Conservation (phyloP, 2,113 vertebrate genomes). For the Calidris pugnax region DNA sequence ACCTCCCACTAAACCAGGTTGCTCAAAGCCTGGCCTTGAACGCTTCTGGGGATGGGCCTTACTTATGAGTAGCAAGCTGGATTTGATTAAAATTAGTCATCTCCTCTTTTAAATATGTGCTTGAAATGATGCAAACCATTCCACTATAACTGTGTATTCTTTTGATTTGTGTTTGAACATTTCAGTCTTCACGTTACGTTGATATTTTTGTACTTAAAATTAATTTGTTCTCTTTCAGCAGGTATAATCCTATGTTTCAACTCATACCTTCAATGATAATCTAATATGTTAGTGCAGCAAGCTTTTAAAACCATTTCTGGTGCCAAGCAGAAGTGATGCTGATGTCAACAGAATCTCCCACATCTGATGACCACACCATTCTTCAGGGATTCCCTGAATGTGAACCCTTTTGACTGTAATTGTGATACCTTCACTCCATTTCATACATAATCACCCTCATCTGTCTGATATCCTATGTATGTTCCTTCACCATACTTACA, state of each 20-base stretch:
- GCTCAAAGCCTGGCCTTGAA: no score
- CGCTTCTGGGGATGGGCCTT: no score
- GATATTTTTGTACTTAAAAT: slow-evolving; percentile 29
- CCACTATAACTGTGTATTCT: background rate
- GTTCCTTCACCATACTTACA: slow-evolving; percentile 62
- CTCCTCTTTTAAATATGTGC: background rate
- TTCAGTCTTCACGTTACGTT: background rate
- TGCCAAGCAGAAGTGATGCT: slow-evolving; percentile 62
- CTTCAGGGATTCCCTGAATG: slow-evolving; percentile 61
- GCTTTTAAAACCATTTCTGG: slow-evolving; percentile 68
- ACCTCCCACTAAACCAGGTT: no score
- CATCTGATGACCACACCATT: slow-evolving; percentile 61
- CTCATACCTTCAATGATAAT: slow-evolving; percentile 55
- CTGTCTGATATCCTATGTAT: background rate
- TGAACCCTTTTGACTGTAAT: slow-evolving; percentile 57
- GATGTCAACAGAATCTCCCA: slow-evolving; percentile 57
- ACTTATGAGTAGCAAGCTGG: background rate
- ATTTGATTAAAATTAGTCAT: background rate
- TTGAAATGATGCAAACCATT: background rate
- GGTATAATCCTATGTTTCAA: slow-evolving; percentile 64
- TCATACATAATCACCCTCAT: slow-evolving; percentile 26
- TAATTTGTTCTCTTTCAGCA: slow-evolving; percentile 66
- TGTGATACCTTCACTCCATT: slow-evolving; percentile 28
- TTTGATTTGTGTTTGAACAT: background rate
- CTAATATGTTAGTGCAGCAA: slow-evolving; percentile 63